A percentile compares a stretch with the other conserved stretches of the same genome.
phyloP scores from a whole-genome alignment of 1,140 invertebrate species.

The Trissolcus basalis region DNA sequence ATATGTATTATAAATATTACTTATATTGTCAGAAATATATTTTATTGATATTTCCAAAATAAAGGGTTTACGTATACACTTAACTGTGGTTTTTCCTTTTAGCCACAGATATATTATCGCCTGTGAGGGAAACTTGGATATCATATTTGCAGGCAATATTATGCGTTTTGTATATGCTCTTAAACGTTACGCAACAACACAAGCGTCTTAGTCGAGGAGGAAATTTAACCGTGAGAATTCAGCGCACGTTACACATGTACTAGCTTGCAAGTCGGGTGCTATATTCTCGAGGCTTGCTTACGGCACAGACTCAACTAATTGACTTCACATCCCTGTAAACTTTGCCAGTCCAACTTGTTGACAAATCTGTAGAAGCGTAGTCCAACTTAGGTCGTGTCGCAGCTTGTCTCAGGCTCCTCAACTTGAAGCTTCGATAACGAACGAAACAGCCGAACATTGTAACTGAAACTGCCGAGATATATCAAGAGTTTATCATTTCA shows the following conservation, averaged over 20 bases:
- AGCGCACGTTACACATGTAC: slow-evolving; percentile 17
- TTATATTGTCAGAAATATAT: too few relatives aligned
- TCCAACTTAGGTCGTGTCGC: slow-evolving; percentile 42
- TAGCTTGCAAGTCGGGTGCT: slow-evolving; percentile 12
- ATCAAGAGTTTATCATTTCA: not conserved
- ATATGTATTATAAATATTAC: too few relatives aligned
- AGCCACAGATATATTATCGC: too few relatives aligned
- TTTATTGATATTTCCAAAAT: too few relatives aligned
- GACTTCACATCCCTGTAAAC: slow-evolving; percentile 51
- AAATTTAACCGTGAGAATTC: slow-evolving; percentile 23
- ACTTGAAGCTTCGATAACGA: slow-evolving; percentile 46
- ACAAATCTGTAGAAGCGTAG: slow-evolving; percentile 52
- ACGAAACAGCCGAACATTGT: slow-evolving; percentile 29
- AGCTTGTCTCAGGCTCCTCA: slow-evolving; percentile 45
- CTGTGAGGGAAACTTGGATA: too few relatives aligned
- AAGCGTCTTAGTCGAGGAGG: slow-evolving; percentile 2
- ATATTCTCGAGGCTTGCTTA: slow-evolving; percentile 13
- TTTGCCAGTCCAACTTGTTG: slow-evolving; percentile 54
- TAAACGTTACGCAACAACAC: slow-evolving; percentile 20
- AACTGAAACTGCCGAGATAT: slow-evolving; percentile 24
- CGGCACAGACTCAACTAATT: slow-evolving; percentile 49
- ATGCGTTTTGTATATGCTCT: slow-evolving; percentile 4
- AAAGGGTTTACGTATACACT: too few relatives aligned
- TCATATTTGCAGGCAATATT: slow-evolving; percentile 16
- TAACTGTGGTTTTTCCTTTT: too few relatives aligned